Conservation (phyloP, 2,888 invertebrate genomes). For the Melieria picta region DNA sequence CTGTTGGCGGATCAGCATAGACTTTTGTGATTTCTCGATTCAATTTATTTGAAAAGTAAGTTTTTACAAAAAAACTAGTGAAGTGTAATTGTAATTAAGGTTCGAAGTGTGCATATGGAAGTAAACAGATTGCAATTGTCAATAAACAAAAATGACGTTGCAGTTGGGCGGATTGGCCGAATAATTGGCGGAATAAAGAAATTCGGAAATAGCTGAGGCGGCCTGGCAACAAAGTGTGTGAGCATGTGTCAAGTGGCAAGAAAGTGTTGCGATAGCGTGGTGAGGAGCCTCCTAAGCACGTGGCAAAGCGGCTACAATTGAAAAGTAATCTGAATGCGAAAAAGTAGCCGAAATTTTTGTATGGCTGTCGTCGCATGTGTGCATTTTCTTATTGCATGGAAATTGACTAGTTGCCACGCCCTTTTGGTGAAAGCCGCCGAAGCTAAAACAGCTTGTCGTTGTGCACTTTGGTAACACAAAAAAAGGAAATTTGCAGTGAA, state of each 20-base stretch:
- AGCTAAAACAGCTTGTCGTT: neutral
- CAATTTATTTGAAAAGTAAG: conserved; percentile 62
- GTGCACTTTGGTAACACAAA: neutral
- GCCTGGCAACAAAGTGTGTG: conserved; percentile 29
- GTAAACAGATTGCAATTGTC: conserved; percentile 28
- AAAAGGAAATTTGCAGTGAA: neutral
- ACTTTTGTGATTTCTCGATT: conserved; percentile 62
- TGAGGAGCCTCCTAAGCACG: conserved; percentile 33
- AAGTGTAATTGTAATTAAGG: conserved; percentile 30
- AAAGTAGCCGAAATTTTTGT: neutral
- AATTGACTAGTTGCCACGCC: conserved; percentile 4
- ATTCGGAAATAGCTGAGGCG: conserved; percentile 1
- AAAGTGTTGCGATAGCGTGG: conserved; percentile 11
- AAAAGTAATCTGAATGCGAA: conserved; percentile 12
- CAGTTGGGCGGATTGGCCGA: conserved; percentile 16
- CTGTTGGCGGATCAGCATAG: conserved; percentile 73
- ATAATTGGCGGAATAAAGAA: conserved; percentile 17
- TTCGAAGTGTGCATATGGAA: conserved; percentile 34
- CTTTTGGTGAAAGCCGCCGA: neutral
- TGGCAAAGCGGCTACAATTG: conserved; percentile 29
- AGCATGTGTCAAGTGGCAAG: conserved; percentile 3
- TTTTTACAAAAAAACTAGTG: conserved; percentile 44
- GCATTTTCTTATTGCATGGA: neutral
- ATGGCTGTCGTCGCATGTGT: neutral
- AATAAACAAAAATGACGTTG: conserved; percentile 28